Conservation (phyloP, 2,888 invertebrate genomes). For the Philonicus albiceps region DNA sequence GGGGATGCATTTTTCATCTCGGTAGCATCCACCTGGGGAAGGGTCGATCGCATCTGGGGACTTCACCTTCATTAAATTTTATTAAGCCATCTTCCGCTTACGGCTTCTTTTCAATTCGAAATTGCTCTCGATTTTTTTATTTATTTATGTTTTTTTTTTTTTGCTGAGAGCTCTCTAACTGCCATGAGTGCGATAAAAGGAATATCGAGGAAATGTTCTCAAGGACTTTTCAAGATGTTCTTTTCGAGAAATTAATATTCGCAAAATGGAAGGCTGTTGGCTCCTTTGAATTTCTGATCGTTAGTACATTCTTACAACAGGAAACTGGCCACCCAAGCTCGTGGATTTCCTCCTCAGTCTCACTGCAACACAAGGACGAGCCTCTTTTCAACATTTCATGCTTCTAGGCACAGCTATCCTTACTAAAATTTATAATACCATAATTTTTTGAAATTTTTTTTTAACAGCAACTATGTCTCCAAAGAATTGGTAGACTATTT, state of each 20-base stretch:
- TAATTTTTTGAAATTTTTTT: no score
- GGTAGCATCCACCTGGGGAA: background rate
- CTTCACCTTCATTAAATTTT: background rate
- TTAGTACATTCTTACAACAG: background rate
- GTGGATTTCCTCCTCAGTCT: no score
- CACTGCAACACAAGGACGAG: no score
- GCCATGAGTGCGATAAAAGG: background rate
- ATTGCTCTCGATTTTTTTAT: background rate
- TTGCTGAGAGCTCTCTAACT: background rate
- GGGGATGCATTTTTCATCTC: slow-evolving; percentile 14
- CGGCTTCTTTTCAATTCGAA: background rate
- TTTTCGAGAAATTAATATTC: background rate
- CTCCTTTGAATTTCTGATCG: background rate
- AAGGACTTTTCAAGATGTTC: background rate
- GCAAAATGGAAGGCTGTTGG: background rate
- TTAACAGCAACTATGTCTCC: no score
- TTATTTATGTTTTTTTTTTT: no score
- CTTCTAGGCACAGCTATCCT: no score
- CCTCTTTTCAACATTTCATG: no score
- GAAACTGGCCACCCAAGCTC: background rate
- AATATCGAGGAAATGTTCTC: background rate
- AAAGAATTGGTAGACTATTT: no score
- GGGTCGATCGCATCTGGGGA: background rate
- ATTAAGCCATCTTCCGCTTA: background rate
- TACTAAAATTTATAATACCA: no score